Base-by-base conservation (phyloP, 2,113 vertebrate genomes). In the Balaenoptera acutorostrata region DNA sequence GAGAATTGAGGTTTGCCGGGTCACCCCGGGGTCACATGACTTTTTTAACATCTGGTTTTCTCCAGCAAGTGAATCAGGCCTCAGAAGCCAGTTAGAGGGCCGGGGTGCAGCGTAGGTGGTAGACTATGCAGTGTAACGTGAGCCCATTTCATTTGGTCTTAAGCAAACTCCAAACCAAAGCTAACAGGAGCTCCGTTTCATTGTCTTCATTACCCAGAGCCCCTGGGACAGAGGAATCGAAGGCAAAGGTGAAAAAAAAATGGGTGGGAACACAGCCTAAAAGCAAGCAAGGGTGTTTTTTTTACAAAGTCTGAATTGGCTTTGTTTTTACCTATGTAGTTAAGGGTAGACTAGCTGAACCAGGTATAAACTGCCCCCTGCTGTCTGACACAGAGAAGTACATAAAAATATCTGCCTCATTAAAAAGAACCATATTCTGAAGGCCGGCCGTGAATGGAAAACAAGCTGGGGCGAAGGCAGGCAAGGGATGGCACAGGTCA, bases 311-410 rank as follows among this genome's bases (percentile, higher is more conserved):
- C 63, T 0, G 36, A 63, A 49, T 57, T 20, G 31, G 68, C 49
- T 78, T 23, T 17, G 0, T 17, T 44, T 66, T 71, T 57, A 27
- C 59, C n/a, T 64, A 12, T 14, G 75, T 14, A 0, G 8, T 10
- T 55, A 8, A 69, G 71, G 31, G 57, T 88, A 77, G 64, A 36
- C 15, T 17, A 36, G 57, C 77, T 96, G 88, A 94, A 72, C 81
- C 95, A 6, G 66, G 93, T 66, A 14, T 27, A 83, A 97, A 46
- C 95, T 93, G 96, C 97, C 97, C 97, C 86, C 97, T 98, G 97
- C 97, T 97, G 97, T 20, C 97, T 36, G 39, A 61, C 2, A 39
- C 27, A 12, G 68, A 84, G 89, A 97, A 96, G 78, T 89, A 17
- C 96, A 78, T 41, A 3, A 36, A 64, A 66, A 39, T 33, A 33